phyloP scores from a whole-genome alignment of 2,797 vertebrate species.

The Oreonectes daqikongensis region DNA sequence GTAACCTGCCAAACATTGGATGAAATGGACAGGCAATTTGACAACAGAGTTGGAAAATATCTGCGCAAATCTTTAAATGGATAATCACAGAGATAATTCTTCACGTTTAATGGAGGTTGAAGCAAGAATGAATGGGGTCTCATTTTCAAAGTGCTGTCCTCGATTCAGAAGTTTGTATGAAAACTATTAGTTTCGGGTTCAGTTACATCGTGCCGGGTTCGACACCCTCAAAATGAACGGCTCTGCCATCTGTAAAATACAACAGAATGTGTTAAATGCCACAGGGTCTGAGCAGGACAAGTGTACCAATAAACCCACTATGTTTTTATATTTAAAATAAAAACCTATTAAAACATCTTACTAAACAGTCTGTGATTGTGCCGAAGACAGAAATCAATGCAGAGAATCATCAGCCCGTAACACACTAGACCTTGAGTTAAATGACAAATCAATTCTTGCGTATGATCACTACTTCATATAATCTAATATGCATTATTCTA shows the following conservation, averaged over 20 bases:
- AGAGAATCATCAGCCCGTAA: conserved; percentile 1
- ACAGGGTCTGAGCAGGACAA: neutral
- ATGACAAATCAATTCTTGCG: conserved; percentile 3
- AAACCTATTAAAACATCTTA: too few species aligned
- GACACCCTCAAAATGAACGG: neutral
- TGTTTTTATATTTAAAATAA: too few species aligned
- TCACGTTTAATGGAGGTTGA: conserved; percentile 29
- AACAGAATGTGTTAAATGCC: neutral
- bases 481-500: too few species aligned
- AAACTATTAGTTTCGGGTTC: neutral
- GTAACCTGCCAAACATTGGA: conserved; percentile 50
- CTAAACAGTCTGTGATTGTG: too few species aligned
- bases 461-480: conserved; percentile 6
- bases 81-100: conserved; percentile 37
- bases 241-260: neutral
- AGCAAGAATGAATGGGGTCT: conserved; percentile 22
- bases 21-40: conserved; percentile 43
- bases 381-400: conserved; percentile 11
- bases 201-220: neutral
- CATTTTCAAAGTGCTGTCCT: neutral
- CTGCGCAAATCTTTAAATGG: conserved; percentile 42
- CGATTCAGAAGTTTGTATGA: neutral
- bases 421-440: conserved; percentile 10
- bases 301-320: neutral
- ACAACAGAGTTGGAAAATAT: conserved; percentile 45